A percentile compares a stretch with the other conserved stretches of the same genome.
Conservation (phyloP, 2,113 vertebrate species). For the human (Homo sapiens) region GRCh38 chr2:228958001-228958500, state of each 20-base stretch:
- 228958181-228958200: not conserved
- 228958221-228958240: not conserved
- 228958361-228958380: not conserved
- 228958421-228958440: not conserved
- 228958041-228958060: not conserved
- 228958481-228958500: not conserved
- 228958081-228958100: not conserved
- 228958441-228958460: rapidly evolving
- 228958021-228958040: not conserved
- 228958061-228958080: not conserved
- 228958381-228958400: no score
- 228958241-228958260: not conserved
- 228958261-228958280: not conserved
- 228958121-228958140: not conserved
- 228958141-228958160: not conserved
- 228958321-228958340: not conserved
- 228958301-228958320: not conserved
- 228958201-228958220: not conserved
- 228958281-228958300: not conserved
- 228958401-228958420: not conserved
- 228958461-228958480: not conserved
- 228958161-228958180: not conserved
- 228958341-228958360: not conserved
- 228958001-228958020: not conserved
- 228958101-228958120: not conserved